Evolutionary conservation across 2,888 invertebrate species (phyloP).

Genomic region (Crematogaster levior): DNA sequence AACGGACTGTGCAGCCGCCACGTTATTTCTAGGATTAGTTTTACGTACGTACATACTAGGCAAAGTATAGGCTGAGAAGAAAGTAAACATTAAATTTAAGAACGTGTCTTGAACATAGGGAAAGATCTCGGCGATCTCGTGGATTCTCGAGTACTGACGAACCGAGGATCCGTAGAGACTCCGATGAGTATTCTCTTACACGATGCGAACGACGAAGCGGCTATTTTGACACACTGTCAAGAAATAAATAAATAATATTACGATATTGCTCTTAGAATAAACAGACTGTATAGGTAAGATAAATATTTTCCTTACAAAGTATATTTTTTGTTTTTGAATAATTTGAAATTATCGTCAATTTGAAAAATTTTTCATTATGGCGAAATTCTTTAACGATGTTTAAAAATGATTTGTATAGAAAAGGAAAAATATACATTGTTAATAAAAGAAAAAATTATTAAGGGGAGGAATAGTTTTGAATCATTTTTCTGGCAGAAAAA

Average conservation of each 20-base stretch:
- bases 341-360: neutral
- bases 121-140: conserved; percentile 19
- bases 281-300: neutral
- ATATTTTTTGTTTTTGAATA: neutral
- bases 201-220: conserved; percentile 53
- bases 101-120: conserved; percentile 54
- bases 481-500: neutral
- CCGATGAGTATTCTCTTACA: conserved; percentile 69
- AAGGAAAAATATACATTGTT: neutral
- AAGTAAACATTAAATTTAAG: conserved; percentile 66
- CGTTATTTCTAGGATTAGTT: conserved; percentile 59
- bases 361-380: too few relatives aligned
- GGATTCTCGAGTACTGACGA: conserved; percentile 22
- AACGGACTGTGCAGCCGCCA: conserved; percentile 45
- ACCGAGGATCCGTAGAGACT: conserved; percentile 2
- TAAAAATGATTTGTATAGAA: neutral
- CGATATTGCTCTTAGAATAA: neutral
- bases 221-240: conserved; percentile 16
- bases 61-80: conserved; percentile 63
- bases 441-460: neutral
- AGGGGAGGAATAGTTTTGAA: neutral
- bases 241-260: neutral
- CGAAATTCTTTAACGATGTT: neutral
- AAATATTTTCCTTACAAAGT: neutral
- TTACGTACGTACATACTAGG: conserved; percentile 62